Evolutionary conservation across 2,888 invertebrate species (phyloP), one percentile per base, ranked within the genome.

Genomic region (Exephanes ischioxanthus): DNA sequence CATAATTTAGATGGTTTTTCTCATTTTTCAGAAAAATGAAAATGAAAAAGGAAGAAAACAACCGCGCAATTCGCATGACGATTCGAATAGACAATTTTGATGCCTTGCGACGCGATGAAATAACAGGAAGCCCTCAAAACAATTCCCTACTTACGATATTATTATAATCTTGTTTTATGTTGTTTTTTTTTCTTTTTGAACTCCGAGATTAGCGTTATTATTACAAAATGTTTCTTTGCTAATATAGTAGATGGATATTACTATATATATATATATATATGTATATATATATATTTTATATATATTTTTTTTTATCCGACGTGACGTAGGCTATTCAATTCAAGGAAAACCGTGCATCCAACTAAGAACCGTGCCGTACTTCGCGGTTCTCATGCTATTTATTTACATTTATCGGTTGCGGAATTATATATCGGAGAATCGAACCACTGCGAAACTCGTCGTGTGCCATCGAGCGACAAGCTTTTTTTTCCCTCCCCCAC

Each of bases 341-440:
- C 51, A 33, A 76, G 55, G 51, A 83, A 77, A 82, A 84, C 61
- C 79, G 80, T 78, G 87, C 67, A 78, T 75, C 67, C 68, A 78
- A 71, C 78, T 76, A 68, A 48, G 14, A 72, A 71, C 61, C 76
- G 79, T 37, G 55, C 78, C 63, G 73, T 78, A 73, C 33, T 41
- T 67, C 41, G 53, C 72, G 76, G 61, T 83, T 79, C 37, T 61
- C 51, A 80, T 66, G 33, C 85, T 85, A 85, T 55, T 80, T 85
- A 85, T 85, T 85, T 85, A 85, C 83, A 85, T 67, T 26, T 83
- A 63, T 63, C 63, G 53, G 51, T 76, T 41, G 80, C 76, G 76
- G 76, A 80, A 83, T 73, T 61, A 72, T 82, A 77, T 61, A 68
- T 82, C 53, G 78, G 70, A 81, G 81, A 67, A 55, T 61, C 30